A percentile compares a stretch with the other conserved stretches of the same genome.
Conservation (phyloP, 1,140 invertebrate species). For the Medauroidea extradentata region DNA sequence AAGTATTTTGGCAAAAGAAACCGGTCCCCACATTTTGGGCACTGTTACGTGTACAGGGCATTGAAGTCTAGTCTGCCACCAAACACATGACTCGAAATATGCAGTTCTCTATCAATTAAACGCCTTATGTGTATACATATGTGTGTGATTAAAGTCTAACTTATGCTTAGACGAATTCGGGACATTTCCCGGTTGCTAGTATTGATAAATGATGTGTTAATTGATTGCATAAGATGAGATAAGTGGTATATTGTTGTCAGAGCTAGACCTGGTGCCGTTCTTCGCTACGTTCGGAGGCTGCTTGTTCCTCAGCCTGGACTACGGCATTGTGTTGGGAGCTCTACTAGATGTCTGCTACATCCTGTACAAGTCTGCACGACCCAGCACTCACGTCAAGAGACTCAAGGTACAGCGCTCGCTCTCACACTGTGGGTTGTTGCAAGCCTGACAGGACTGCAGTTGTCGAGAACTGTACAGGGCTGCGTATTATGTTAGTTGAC, state of each 20-base stretch:
- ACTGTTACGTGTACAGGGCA: no score
- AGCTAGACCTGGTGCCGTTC: constrained; percentile 70
- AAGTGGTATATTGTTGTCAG: constrained; percentile 48
- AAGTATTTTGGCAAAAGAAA: no score
- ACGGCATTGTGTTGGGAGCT: constrained; percentile 80
- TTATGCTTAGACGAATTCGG: not conserved
- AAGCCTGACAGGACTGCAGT: no score
- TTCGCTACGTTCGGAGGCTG: constrained; percentile 67
- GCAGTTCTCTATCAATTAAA: no score
- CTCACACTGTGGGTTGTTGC: no score
- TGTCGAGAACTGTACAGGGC: no score
- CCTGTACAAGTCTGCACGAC: constrained; percentile 74
- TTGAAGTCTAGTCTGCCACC: no score
- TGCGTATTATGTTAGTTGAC: no score
- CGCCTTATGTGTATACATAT: no score
- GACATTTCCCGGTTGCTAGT: not conserved
- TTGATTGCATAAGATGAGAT: not conserved
- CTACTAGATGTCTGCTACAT: constrained; percentile 68
- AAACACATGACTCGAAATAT: no score
- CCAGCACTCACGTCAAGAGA: constrained; percentile 55
- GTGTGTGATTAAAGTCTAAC: not conserved
- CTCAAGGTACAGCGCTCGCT: not conserved
- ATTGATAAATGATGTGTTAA: not conserved
- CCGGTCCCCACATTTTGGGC: no score
- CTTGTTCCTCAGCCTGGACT: constrained; percentile 70